Percentiles rank a stretch among this genome's conserved stretches.
These are phyloP conservation scores for Atherinomorus stipes DNA, from an alignment of 2,113 vertebrate genomes.

Conservation along the genomic window DNA sequence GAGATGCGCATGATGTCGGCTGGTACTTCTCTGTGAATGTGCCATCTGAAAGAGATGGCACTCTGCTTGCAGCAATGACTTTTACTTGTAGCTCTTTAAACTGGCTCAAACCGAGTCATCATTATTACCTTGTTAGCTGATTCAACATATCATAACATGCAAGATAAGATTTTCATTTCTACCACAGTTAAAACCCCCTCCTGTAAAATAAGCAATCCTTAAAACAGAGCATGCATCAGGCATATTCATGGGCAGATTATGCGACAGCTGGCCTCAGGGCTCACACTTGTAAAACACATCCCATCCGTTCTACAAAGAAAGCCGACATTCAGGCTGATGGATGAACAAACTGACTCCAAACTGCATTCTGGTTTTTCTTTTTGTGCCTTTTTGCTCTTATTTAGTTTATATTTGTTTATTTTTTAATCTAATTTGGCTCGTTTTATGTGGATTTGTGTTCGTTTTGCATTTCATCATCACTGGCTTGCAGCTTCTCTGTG, in stretches of 20 bases:
- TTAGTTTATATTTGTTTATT: too few species aligned
- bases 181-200: too few species aligned
- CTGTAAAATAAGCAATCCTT: background rate
- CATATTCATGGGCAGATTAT: background rate
- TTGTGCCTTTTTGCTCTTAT: too few species aligned
- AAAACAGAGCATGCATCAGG: background rate
- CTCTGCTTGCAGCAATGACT: background rate
- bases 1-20: background rate
- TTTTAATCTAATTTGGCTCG: too few species aligned
- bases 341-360: too few species aligned
- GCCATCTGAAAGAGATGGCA: background rate
- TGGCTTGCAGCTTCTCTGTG: too few species aligned
- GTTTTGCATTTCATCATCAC: too few species aligned
- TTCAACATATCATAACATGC: background rate
- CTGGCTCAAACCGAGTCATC: slow-evolving; percentile 5
- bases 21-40: slow-evolving; percentile 1
- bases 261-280: background rate
- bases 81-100: slow-evolving; percentile 13
- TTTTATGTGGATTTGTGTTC: too few species aligned
- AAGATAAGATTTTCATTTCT: background rate
- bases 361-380: background rate
- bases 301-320: background rate
- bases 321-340: background rate
- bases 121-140: background rate
- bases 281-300: background rate